These are phyloP conservation scores for Boloria euphrosyne DNA, from an alignment of 2,888 invertebrate species.

Conservation along the genomic window DNA sequence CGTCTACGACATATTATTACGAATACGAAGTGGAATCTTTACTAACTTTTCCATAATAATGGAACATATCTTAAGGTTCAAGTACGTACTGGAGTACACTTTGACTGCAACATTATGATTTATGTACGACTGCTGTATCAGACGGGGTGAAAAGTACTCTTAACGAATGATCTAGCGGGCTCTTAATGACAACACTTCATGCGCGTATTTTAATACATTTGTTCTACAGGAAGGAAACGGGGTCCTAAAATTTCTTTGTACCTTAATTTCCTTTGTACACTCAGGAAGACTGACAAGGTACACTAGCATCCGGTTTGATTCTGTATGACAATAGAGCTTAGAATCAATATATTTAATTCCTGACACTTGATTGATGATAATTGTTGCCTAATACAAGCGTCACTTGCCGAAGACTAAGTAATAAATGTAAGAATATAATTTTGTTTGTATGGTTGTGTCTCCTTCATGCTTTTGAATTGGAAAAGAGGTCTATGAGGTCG, in stretches of 20 bases:
- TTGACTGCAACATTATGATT: conserved; percentile 36
- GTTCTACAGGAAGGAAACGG: conserved; percentile 21
- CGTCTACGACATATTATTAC: background rate
- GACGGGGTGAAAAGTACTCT: conserved; percentile 35
- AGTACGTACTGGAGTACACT: conserved; percentile 25
- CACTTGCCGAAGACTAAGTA: background rate
- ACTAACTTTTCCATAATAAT: conserved; percentile 30
- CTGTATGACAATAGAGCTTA: background rate
- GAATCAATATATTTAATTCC: too few relatives aligned
- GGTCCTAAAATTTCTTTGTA: conserved; percentile 7
- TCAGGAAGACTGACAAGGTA: too few relatives aligned
- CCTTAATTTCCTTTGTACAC: background rate
- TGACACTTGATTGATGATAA: too few relatives aligned
- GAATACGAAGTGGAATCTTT: background rate
- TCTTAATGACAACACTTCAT: conserved; percentile 38
- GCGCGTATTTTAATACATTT: conserved; percentile 31
- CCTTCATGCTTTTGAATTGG: too few relatives aligned
- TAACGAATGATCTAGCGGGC: conserved; percentile 32
- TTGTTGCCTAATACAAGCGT: too few relatives aligned
- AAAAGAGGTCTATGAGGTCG: too few relatives aligned
- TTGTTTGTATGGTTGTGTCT: too few relatives aligned
- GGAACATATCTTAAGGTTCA: conserved; percentile 37
- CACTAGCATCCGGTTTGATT: background rate
- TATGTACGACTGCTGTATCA: conserved; percentile 29
- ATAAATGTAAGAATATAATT: background rate